These are phyloP conservation scores for Galeopterus variegatus DNA, from an alignment of 2,113 vertebrate species.

Conservation along the genomic window DNA sequence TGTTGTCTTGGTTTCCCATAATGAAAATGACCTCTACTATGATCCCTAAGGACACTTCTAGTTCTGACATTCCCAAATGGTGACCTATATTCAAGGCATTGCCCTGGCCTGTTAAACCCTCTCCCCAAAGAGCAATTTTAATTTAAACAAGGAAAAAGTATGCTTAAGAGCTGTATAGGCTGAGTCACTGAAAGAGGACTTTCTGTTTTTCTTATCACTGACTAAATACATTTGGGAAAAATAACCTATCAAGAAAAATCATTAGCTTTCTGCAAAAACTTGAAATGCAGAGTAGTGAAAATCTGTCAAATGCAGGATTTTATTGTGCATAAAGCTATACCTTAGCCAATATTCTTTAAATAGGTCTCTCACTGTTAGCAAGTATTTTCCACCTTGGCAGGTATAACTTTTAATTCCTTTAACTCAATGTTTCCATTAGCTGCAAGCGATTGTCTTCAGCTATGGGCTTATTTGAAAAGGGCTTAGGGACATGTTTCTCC, in stretches of 20 bases:
- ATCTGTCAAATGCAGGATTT: slow-evolving; percentile 69
- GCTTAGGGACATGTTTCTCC: neutral
- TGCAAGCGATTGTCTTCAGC: slow-evolving; percentile 50
- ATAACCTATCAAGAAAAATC: slow-evolving; percentile 66
- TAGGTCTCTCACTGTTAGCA: slow-evolving; percentile 31
- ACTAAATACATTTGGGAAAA: slow-evolving; percentile 67
- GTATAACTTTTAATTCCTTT: slow-evolving; percentile 63
- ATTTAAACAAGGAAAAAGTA: slow-evolving; percentile 57
- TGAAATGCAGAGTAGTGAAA: slow-evolving; percentile 72
- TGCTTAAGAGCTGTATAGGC: neutral
- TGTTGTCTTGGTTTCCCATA: neutral
- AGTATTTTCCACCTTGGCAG: neutral
- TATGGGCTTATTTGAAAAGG: slow-evolving; percentile 23
- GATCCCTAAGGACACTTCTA: neutral
- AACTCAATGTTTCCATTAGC: slow-evolving; percentile 45
- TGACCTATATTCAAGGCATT: neutral
- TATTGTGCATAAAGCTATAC: slow-evolving; percentile 71
- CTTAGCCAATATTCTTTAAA: slow-evolving; percentile 65
- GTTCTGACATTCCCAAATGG: neutral
- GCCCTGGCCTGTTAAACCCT: neutral
- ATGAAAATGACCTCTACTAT: slow-evolving; percentile 26
- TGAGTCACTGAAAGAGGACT: neutral
- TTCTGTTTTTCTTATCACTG: slow-evolving; percentile 58
- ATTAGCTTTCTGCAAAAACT: slow-evolving; percentile 67
- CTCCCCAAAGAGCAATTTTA: slow-evolving; percentile 35